Evolutionary conservation across 2,888 invertebrate species (phyloP), one percentile per base, ranked within the genome.

Genomic region (Ochropacha duplaris): DNA sequence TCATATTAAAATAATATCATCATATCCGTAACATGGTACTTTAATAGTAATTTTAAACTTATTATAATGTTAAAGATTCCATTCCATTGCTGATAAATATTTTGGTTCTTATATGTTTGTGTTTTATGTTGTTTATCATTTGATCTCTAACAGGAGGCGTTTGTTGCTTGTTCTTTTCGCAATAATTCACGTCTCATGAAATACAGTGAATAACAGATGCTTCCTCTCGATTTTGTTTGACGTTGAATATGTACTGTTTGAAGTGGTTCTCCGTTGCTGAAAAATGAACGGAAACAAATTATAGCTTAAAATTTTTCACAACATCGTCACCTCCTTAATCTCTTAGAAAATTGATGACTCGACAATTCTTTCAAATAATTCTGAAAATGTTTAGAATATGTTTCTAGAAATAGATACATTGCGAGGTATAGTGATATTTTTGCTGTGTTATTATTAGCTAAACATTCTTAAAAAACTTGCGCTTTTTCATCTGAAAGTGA

Each of bases 261-360:
- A 70, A 72, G 66, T 71, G 73, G 68, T 64, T 68, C 64, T 65
- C 64, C 64, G 64, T 83, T 82, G 78, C 81, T 68, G 70, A 74
- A 81, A 76, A 75, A 66, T 69, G 62, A 76, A 63, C 79, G 84
- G 82, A 84, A 78, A 67, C 61, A 59, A 64, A 70, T 64, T 56
- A 58, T 66, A 63, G 65, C 61, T 68, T 66, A 64, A 70, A 69
- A 75, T 77, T 72, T 76, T 79, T 78, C 64, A 54, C 62, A 60
- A 59, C 63, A 61, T 70, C 70, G 76, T 82, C 81, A 79, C 19
- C 63, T 56, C 56, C 58, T 51, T 22, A 28, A 59, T 36, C 55
- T 68, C 57, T 56, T 54, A 55, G 64, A 65, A 56, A 59, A 58
- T 66, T 71, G 65, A 61, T 64, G 31, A 31, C 31, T 31, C 31